Evolutionary conservation across 92 coral and sea anemone species (phyloP), one percentile per base, ranked within the genome.

Genomic region (Heteractis magnifica): DNA sequence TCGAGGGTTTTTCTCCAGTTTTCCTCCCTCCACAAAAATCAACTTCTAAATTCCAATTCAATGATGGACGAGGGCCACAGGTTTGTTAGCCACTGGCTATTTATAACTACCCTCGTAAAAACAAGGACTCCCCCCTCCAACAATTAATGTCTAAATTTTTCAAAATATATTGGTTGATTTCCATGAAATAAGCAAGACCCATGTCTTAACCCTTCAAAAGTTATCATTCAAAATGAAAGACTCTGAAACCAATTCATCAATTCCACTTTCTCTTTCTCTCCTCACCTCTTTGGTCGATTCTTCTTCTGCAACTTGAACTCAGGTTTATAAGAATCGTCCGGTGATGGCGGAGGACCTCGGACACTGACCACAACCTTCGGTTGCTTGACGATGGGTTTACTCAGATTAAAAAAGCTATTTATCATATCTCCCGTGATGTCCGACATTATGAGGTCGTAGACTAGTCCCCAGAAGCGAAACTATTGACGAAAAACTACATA

Each of bases 341-440:
- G 75, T 6, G 79, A 51, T 15, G 87, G 72, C 62, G 91, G 86
- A 58, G 94, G 92, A 13, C 97, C 96, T 82, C 81, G 83, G 13
- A 90, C 90, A 56, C 59, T 86, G 13, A 91, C 92, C 6, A 87
- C 85, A 10, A 84, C 84, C 65, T 91, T 86, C 0, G 91, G 88
- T 76, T 81, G 83, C 26, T 74, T 70, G 12, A 93, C 77, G 56
- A 85, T 84, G 55, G 99, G 98, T 76, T 92, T 90, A 18, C 82
- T 79, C n/a, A 96, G 83, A 77, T 92, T 90, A 77, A 89, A 96
- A 79, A 96, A 96, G 84, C 93, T 95, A 44, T 89, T 84, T 23
- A 96, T 86, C 92, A 90, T 90, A 50, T 91, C 90, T 49, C 90
- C 85, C 64, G 92, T 92, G 6, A 96, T 96, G 84, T 96, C 98